Evolutionary conservation across 2,888 invertebrate species (phyloP).

Genomic region (Cartodere bifasciata): DNA sequence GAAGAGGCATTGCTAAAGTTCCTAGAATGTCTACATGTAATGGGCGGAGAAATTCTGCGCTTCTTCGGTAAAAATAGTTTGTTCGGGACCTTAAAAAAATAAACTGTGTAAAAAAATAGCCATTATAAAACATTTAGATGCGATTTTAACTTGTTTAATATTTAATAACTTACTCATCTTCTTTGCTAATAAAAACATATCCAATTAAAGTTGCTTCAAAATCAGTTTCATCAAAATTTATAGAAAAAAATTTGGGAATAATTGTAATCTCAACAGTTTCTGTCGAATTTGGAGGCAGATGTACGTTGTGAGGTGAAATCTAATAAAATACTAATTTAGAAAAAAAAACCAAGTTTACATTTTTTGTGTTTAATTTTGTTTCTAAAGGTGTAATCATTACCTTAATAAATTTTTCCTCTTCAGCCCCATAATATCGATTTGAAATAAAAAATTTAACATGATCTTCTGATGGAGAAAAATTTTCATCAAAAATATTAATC

Average conservation of each 20-base stretch:
- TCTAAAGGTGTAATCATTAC: slow-evolving; percentile 11
- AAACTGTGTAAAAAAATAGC: slow-evolving; percentile 1
- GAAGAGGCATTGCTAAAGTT: slow-evolving; percentile 16
- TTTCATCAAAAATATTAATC: slow-evolving; percentile 11
- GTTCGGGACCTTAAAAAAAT: slow-evolving; percentile 18
- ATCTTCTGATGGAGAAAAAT: slow-evolving; percentile 4
- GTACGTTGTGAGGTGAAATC: slow-evolving; percentile 12
- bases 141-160: not conserved
- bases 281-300: slow-evolving; percentile 12
- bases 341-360: slow-evolving; percentile 3
- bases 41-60: slow-evolving; percentile 11
- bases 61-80: slow-evolving; percentile 20
- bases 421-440: slow-evolving; percentile 14
- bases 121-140: not conserved
- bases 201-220: slow-evolving; percentile 17
- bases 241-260: slow-evolving; percentile 12
- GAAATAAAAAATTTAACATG: too few relatives aligned
- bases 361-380: not conserved
- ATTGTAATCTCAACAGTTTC: slow-evolving; percentile 13
- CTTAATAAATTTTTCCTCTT: slow-evolving; percentile 11
- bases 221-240: slow-evolving; percentile 9
- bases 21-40: slow-evolving; percentile 16
- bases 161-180: slow-evolving; percentile 14
- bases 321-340: slow-evolving; percentile 10
- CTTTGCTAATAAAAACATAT: slow-evolving; percentile 15